Conservation (phyloP, 2,113 vertebrate species). For the Actinemys pallida region DNA sequence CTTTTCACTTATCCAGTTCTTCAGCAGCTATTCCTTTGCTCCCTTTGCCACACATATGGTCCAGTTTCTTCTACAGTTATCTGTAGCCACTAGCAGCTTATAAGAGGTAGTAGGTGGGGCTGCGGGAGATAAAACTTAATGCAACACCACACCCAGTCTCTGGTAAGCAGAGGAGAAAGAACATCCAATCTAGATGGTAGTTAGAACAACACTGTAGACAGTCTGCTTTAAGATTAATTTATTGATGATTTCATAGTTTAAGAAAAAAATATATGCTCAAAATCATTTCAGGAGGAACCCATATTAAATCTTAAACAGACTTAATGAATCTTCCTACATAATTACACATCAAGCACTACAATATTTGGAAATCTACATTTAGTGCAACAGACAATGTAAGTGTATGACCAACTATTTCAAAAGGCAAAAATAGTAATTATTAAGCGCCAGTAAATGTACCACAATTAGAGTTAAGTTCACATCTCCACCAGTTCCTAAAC, state of each 20-base stretch:
- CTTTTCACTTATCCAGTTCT: accelerated
- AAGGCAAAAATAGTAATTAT: not conserved
- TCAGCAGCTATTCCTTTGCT: accelerated
- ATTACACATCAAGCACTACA: not conserved
- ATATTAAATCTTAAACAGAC: not conserved
- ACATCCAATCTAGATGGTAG: accelerated
- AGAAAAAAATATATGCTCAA: not conserved
- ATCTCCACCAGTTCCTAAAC: not conserved
- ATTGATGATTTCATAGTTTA: slow-evolving; percentile 10
- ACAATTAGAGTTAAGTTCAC: not conserved
- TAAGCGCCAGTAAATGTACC: not conserved
- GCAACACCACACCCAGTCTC: accelerated
- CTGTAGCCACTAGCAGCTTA: accelerated
- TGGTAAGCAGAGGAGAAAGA: accelerated
- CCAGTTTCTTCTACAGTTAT: not conserved
- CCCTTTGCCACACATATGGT: accelerated
- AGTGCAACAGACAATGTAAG: not conserved
- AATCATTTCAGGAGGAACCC: not conserved
- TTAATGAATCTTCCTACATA: not conserved
- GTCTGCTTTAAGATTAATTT: not conserved
- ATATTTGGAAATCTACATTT: not conserved
- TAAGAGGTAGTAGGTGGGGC: accelerated
- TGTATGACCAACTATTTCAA: not conserved
- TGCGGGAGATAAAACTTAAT: accelerated
- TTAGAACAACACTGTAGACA: not conserved